Base-by-base conservation (phyloP, 2,888 invertebrate genomes). In the Leptinotarsa juncta region DNA sequence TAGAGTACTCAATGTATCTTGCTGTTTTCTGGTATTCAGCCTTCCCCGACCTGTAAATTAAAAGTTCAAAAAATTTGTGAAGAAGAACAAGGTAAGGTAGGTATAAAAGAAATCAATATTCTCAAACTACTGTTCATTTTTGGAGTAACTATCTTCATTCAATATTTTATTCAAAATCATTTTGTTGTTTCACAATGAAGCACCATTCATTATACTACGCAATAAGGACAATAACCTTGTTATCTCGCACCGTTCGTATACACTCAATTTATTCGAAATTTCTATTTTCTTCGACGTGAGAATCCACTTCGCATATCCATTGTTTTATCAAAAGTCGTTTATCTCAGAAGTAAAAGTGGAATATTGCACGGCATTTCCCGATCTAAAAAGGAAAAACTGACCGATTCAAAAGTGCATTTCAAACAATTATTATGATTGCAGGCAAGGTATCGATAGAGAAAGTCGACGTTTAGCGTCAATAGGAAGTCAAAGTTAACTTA, bases 381-480 rank as follows among this genome's bases (percentile, higher is more conserved):
- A 20, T 69, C 69, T n/a, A 20, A 60, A 60, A 42, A 48, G 49
- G 69, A 57, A 60, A 67, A 69, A 60, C 57, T 4, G 32, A 68
- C 32, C 57, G 55, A 26, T 55, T 68, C 68, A 53, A 60, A 26
- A 51, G 68, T n/a, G 55, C 20, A 42, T 68, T 55, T 15, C 14
- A 55, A 55, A 55, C 18, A 62, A 62, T 60, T 23, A 20, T 20
- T 14, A 20, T 4, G 15, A 26, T 62, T 42, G 14, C 62, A 10
- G 5, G 62, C n/a, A 20, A 68, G 55, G n/a, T 26, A 65, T 70
- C 51, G 73, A 71, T 55, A 73, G 77, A 75, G 75, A 77, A 77
- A 77, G 77, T 75, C 55, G n/a, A 68, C 65, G 26, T 72, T 49
- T 48, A 69, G 71, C 57, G 67, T 55, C 65, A 73, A 73, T 77